Evolutionary conservation across 2,888 invertebrate species (phyloP).

Genomic region (Galeruca laticollis): DNA sequence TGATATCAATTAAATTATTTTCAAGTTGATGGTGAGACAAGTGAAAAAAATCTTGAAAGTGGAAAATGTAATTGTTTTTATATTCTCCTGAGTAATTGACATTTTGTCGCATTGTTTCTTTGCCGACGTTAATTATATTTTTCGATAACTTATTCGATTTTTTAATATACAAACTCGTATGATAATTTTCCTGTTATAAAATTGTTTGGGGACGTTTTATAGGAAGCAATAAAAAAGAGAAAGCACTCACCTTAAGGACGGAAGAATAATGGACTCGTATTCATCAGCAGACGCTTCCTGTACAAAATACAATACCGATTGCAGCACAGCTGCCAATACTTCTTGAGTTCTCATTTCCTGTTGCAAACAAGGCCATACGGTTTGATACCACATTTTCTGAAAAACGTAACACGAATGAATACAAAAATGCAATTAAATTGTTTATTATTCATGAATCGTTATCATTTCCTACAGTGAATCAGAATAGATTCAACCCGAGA

Average conservation of each 20-base stretch:
- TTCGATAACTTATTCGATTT: too few relatives aligned
- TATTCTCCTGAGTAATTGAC: too few relatives aligned
- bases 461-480: not conserved
- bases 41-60: too few relatives aligned
- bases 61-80: too few relatives aligned
- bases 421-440: slow-evolving; percentile 8
- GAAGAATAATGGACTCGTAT: slow-evolving; percentile 84
- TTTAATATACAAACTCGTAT: too few relatives aligned
- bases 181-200: too few relatives aligned
- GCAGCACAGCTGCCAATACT: slow-evolving; percentile 86
- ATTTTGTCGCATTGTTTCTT: too few relatives aligned
- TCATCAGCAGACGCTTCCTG: slow-evolving; percentile 84
- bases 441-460: not conserved
- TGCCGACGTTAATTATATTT: too few relatives aligned
- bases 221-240: slow-evolving; percentile 43
- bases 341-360: slow-evolving; percentile 88
- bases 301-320: slow-evolving; percentile 85
- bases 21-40: too few relatives aligned
- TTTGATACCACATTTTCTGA: slow-evolving; percentile 96
- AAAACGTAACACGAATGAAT: slow-evolving; percentile 54
- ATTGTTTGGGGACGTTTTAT: too few relatives aligned
- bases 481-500: not conserved
- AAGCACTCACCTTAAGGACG: slow-evolving; percentile 79
- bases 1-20: too few relatives aligned
- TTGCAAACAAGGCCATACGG: slow-evolving; percentile 91